phyloP scores from a whole-genome alignment of 2,888 invertebrate species.

The Hoplodrina blanda region DNA sequence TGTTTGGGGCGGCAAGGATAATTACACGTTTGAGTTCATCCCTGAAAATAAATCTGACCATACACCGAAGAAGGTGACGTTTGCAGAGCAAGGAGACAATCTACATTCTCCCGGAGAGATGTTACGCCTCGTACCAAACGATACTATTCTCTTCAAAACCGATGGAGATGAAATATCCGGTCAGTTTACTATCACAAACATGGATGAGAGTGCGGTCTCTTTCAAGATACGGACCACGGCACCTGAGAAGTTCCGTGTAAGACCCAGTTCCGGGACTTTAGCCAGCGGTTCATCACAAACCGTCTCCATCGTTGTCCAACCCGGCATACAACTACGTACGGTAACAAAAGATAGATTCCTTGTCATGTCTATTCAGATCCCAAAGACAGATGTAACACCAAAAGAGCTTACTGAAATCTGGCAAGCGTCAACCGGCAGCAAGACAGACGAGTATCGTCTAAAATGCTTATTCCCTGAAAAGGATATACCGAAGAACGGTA shows the following conservation, averaged over 20 bases:
- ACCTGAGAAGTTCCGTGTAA: slow-evolving; percentile 98
- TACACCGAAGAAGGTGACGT: slow-evolving; percentile 87
- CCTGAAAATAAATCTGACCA: slow-evolving; percentile 90
- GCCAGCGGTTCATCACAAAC: slow-evolving; percentile 91
- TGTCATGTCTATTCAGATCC: slow-evolving; percentile 94
- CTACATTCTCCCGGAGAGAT: slow-evolving; percentile 89
- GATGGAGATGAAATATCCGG: slow-evolving; percentile 93
- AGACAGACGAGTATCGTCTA: slow-evolving; percentile 93
- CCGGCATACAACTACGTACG: slow-evolving; percentile 92
- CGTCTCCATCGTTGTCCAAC: slow-evolving; percentile 94
- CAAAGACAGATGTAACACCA: slow-evolving; percentile 89
- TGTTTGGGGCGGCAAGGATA: slow-evolving; percentile 95
- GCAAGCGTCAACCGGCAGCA: slow-evolving; percentile 91
- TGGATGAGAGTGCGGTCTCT: slow-evolving; percentile 87
- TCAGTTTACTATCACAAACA: slow-evolving; percentile 93
- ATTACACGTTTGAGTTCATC: slow-evolving; percentile 93
- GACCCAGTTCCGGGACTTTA: slow-evolving; percentile 96
- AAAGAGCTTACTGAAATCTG: slow-evolving; percentile 94
- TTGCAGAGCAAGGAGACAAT: slow-evolving; percentile 81
- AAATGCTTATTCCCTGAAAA: slow-evolving; percentile 92
- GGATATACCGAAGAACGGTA: slow-evolving; percentile 80
- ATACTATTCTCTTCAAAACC: slow-evolving; percentile 92
- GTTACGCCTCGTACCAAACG: slow-evolving; percentile 92
- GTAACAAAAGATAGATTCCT: slow-evolving; percentile 96
- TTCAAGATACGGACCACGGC: slow-evolving; percentile 98